Evolutionary conservation across 2,797 vertebrate species (phyloP).

Genomic region (Gadopsis bispinosus): DNA sequence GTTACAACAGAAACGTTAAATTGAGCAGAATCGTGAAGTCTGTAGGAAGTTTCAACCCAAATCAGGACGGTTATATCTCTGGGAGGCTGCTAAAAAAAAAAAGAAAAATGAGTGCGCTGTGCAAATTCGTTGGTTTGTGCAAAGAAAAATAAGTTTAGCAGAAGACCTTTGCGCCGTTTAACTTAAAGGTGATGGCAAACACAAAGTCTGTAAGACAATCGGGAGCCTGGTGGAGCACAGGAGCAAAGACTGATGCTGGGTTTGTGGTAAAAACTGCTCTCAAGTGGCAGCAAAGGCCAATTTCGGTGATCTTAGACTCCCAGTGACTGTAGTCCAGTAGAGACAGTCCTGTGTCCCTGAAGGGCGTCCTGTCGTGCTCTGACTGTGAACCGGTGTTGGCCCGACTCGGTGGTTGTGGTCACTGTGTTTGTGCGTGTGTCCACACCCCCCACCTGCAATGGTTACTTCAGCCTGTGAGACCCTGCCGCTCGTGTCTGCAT

Average conservation of each 20-base stretch:
- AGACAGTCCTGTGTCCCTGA: background rate
- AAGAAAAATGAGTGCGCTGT: background rate
- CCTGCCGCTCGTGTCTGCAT: background rate
- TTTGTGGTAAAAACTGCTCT: background rate
- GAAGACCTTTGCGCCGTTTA: background rate
- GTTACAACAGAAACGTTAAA: background rate
- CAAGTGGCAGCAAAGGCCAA: background rate
- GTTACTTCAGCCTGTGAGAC: slow-evolving; percentile 3
- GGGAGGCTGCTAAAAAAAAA: background rate
- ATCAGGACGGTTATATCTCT: background rate
- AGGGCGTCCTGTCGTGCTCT: background rate
- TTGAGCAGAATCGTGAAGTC: background rate
- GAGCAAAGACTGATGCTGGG: background rate
- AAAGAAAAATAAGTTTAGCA: background rate
- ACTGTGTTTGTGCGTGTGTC: background rate
- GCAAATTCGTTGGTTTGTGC: no score
- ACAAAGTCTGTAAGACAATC: background rate
- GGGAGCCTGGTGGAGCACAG: background rate
- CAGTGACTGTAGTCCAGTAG: background rate
- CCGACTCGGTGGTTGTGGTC: rapidly evolving
- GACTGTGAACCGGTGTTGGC: background rate
- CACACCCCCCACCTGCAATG: background rate
- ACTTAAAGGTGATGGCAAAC: background rate
- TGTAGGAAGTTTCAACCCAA: background rate
- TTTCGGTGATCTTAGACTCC: background rate